Conservation (phyloP, 2,888 invertebrate species). For the Heliothis peltigera region DNA sequence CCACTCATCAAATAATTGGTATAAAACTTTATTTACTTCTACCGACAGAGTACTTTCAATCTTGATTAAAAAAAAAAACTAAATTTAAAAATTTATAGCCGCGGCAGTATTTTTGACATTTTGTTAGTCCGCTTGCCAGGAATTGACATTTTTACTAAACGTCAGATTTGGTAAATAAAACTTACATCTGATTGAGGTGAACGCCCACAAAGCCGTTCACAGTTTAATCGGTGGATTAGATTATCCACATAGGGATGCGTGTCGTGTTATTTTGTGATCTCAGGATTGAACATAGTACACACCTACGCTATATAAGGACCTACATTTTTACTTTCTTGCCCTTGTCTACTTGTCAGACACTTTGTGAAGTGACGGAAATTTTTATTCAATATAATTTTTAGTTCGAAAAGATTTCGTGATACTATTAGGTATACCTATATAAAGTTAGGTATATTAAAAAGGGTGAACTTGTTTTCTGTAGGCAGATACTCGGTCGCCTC, state of each 20-base stretch:
- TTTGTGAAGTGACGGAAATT: conserved; percentile 36
- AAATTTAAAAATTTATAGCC: conserved; percentile 69
- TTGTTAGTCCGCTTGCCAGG: conserved; percentile 64
- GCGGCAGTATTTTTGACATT: conserved; percentile 61
- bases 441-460: conserved; percentile 37
- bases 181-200: conserved; percentile 64
- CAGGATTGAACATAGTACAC: conserved; percentile 62
- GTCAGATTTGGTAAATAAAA: conserved; percentile 74
- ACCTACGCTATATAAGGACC: conserved; percentile 55
- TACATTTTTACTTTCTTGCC: conserved; percentile 57
- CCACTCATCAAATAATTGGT: conserved; percentile 65
- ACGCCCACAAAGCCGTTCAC: conserved; percentile 67
- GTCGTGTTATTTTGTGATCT: conserved; percentile 63
- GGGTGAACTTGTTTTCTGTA: conserved; percentile 51
- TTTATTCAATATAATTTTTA: conserved; percentile 38
- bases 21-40: conserved; percentile 60
- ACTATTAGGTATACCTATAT: conserved; percentile 37
- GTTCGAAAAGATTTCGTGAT: conserved; percentile 29
- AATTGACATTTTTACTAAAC: conserved; percentile 66
- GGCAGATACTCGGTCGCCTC: conserved; percentile 32
- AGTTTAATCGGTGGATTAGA: conserved; percentile 67
- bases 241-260: conserved; percentile 64
- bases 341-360: conserved; percentile 40
- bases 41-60: conserved; percentile 61
- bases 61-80: conserved; percentile 70